Conservation (phyloP, 2,888 invertebrate genomes). For the Drosophila vallismaia region DNA sequence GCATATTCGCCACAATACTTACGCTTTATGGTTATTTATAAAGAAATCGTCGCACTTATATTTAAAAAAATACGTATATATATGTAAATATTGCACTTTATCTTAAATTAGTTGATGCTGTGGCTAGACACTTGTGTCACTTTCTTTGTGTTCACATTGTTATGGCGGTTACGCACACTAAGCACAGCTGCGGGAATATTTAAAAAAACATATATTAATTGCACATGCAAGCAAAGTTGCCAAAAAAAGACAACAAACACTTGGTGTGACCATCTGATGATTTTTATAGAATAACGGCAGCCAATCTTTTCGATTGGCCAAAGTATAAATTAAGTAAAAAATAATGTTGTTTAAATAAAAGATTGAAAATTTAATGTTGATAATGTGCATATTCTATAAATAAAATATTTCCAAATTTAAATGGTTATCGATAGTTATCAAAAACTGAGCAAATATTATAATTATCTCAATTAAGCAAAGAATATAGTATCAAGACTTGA, state of each 20-base stretch:
- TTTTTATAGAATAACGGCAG: background rate
- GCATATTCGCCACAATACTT: slow-evolving; percentile 15
- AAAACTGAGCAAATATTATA: background rate
- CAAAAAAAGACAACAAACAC: slow-evolving; percentile 7
- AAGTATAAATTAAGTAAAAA: background rate
- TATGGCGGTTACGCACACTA: background rate
- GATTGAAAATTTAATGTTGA: too few species aligned
- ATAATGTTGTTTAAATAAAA: background rate
- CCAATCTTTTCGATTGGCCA: background rate
- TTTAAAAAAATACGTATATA: slow-evolving; percentile 7
- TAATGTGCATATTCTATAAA: background rate
- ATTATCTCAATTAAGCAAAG: background rate
- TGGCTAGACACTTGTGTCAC: slow-evolving; percentile 18
- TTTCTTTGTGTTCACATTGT: slow-evolving; percentile 22
- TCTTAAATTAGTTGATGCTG: slow-evolving; percentile 18
- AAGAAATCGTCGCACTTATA: slow-evolving; percentile 26
- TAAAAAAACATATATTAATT: slow-evolving; percentile 11
- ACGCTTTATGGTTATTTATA: slow-evolving; percentile 36
- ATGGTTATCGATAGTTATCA: background rate
- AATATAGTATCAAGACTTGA: background rate
- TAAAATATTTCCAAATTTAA: background rate
- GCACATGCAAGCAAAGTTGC: slow-evolving; percentile 8
- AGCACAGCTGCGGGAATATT: background rate
- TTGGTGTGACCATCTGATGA: background rate
- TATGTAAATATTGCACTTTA: slow-evolving; percentile 36